Conservation (phyloP, 2,888 invertebrate species). For the Dasysyrphus albostriatus region DNA sequence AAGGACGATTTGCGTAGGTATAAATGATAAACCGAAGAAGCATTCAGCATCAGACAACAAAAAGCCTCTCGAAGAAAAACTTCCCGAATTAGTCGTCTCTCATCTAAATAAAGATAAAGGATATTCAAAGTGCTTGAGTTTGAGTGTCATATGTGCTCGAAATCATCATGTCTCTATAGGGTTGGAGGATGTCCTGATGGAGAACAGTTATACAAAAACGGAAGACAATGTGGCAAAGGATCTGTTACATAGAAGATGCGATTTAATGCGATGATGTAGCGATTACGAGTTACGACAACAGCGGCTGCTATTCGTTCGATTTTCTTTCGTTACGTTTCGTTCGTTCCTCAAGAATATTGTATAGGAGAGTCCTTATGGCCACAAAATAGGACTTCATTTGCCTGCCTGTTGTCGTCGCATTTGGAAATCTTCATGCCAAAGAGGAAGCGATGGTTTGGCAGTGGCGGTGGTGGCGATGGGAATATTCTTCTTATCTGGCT, state of each 20-base stretch:
- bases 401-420: conserved; percentile 58
- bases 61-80: conserved; percentile 50
- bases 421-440: conserved; percentile 71
- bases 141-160: conserved; percentile 63
- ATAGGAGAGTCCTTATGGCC: conserved; percentile 32
- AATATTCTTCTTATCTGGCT: conserved; percentile 72
- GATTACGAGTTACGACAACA: conserved; percentile 42
- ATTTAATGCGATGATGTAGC: conserved; percentile 72
- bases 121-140: conserved; percentile 57
- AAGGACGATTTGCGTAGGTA: conserved; percentile 38
- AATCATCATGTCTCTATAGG: not conserved
- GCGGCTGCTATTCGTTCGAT: not conserved
- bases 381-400: conserved; percentile 65
- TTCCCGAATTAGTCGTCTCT: conserved; percentile 59
- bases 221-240: conserved; percentile 74
- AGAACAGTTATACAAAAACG: conserved; percentile 59
- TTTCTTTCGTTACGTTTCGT: conserved; percentile 1
- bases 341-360: conserved; percentile 6
- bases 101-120: conserved; percentile 61
- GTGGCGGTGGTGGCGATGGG: conserved; percentile 12
- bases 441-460: conserved; percentile 52
- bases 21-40: too few relatives aligned
- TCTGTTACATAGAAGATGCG: conserved; percentile 71
- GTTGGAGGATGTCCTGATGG: conserved; percentile 31
- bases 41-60: conserved; percentile 21